These are phyloP conservation scores for Drosophila bocqueti DNA, from an alignment of 1,140 invertebrate species.

Conservation along the genomic window DNA sequence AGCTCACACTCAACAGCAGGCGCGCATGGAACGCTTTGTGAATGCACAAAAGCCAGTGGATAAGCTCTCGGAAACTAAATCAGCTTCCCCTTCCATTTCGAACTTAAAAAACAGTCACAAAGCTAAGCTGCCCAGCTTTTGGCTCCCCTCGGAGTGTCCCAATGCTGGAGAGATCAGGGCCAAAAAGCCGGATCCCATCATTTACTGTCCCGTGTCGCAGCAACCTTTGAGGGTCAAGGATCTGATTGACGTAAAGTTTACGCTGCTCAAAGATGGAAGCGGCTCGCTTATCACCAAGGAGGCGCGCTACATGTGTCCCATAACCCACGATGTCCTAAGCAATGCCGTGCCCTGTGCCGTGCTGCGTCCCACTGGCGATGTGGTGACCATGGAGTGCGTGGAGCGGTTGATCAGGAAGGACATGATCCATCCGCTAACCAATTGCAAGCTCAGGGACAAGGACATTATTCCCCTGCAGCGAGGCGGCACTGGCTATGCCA, in stretches of 20 bases:
- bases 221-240: constrained; percentile 95
- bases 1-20: constrained; percentile 86
- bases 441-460: constrained; percentile 93
- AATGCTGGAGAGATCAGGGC: constrained; percentile 90
- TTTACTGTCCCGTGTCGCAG: constrained; percentile 97
- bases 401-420: constrained; percentile 99
- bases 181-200: constrained; percentile 94
- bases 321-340: constrained; percentile 97
- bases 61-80: constrained; percentile 16
- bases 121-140: constrained; percentile 96
- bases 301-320: constrained; percentile 98
- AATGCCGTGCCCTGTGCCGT: constrained; percentile 98
- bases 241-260: constrained; percentile 97
- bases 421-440: constrained; percentile 97
- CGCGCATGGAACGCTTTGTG: constrained; percentile 91
- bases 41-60: constrained; percentile 86
- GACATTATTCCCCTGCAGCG: constrained; percentile 97
- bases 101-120: constrained; percentile 89
- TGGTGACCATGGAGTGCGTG: constrained; percentile 98
- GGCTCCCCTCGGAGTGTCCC: constrained; percentile 97
- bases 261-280: constrained; percentile 89
- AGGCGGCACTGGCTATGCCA: constrained; percentile 96
- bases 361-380: constrained; percentile 95
- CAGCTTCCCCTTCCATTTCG: constrained; percentile 87
- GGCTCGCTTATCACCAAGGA: constrained; percentile 92